Evolutionary conservation across 1,140 invertebrate species (phyloP).

Genomic region (Calephelis virginiensis): DNA sequence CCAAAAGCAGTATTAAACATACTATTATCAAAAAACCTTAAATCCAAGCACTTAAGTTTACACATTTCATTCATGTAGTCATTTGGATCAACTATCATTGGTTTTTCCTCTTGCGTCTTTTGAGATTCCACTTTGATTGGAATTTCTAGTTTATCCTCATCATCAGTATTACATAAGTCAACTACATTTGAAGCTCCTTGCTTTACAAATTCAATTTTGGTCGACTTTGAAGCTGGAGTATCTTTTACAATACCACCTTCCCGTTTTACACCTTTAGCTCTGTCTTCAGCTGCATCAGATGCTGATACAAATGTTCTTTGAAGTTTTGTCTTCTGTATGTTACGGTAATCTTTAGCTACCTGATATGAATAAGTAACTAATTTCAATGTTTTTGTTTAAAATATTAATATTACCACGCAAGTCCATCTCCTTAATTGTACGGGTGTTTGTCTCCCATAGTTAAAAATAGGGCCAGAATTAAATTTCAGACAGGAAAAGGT

Average conservation of each 20-base stretch:
- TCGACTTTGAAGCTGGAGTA: constrained; percentile 36
- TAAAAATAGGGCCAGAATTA: too few relatives aligned
- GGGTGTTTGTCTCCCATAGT: too few relatives aligned
- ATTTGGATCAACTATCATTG: constrained; percentile 28
- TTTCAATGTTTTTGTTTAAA: too few relatives aligned
- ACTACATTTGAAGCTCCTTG: constrained; percentile 28
- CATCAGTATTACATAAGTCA: constrained; percentile 19
- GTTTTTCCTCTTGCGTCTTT: constrained; percentile 11
- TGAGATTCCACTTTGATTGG: neutral
- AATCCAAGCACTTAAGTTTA: constrained; percentile 46
- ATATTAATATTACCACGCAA: too few relatives aligned
- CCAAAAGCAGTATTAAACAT: constrained; percentile 63
- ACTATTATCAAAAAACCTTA: constrained; percentile 44
- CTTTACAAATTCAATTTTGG: constrained; percentile 54
- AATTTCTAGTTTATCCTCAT: constrained; percentile 23
- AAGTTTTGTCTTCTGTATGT: constrained; percentile 79
- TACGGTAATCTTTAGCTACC: constrained; percentile 79
- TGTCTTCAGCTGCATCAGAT: constrained; percentile 81
- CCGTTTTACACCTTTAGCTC: constrained; percentile 75
- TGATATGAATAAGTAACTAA: constrained; percentile 24
- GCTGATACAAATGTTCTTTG: constrained; percentile 83
- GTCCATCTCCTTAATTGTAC: too few relatives aligned
- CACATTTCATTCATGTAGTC: constrained; percentile 51
- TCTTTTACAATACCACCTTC: constrained; percentile 65
- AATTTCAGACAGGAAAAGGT: too few relatives aligned